A percentile compares a stretch with the other conserved stretches of the same genome.
Conservation (phyloP, 2,888 invertebrate genomes). For the Cantharis rustica region DNA sequence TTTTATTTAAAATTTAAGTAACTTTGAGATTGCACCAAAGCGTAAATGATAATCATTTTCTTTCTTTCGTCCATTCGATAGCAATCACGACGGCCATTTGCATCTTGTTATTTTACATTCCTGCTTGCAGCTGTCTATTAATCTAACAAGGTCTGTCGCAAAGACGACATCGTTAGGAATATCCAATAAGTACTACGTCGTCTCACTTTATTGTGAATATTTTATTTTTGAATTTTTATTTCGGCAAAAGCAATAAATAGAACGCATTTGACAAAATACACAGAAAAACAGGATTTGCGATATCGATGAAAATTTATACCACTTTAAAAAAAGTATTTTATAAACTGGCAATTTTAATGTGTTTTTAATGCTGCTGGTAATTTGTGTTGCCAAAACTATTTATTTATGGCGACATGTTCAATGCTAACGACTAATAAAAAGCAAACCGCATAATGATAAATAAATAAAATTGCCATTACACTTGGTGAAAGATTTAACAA, state of each 20-base stretch:
- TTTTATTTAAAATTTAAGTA: not conserved
- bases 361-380: not conserved
- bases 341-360: not conserved
- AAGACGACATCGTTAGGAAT: slow-evolving; percentile 23
- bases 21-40: not conserved
- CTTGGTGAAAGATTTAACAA: not conserved
- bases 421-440: not conserved
- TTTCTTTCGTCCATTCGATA: slow-evolving; percentile 20
- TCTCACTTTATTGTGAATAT: slow-evolving; percentile 1
- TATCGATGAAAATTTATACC: not conserved
- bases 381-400: not conserved
- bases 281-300: not conserved
- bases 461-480: not conserved
- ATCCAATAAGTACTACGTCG: slow-evolving; percentile 4
- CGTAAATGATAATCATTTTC: slow-evolving; percentile 19
- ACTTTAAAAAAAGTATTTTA: not conserved
- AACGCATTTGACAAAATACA: not conserved
- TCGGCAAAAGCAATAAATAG: not conserved
- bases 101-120: slow-evolving; percentile 33
- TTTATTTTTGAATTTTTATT: slow-evolving; percentile 1
- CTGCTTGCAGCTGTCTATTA: slow-evolving; percentile 39
- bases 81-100: slow-evolving; percentile 33
- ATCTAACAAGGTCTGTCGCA: slow-evolving; percentile 33
- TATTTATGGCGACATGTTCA: not conserved
- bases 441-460: not conserved